phyloP scores from a whole-genome alignment of 2,888 invertebrate genomes.

The Branchipolynoe longqiensis region DNA sequence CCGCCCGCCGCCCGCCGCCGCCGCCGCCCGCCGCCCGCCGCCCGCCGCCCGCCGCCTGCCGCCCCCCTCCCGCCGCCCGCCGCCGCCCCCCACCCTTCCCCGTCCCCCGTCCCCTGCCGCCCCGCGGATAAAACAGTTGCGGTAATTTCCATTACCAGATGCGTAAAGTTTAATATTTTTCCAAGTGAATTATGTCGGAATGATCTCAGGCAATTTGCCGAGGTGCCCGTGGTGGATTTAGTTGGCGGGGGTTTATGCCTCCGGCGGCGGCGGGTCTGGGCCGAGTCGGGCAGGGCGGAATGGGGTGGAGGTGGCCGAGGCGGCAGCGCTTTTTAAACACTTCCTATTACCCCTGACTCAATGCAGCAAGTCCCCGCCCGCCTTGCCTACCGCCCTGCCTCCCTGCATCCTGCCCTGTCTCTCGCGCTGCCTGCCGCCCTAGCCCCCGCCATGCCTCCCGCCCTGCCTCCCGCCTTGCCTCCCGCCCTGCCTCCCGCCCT shows the following conservation, averaged over 20 bases:
- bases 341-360: not conserved
- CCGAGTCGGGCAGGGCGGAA: too few relatives aligned
- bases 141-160: slow-evolving; percentile 61
- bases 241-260: too few relatives aligned
- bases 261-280: too few relatives aligned
- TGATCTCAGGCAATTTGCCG: slow-evolving; percentile 58
- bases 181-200: slow-evolving; percentile 57
- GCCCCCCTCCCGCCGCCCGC: not conserved
- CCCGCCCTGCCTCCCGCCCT: not conserved
- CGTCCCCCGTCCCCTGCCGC: too few relatives aligned
- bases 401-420: too few relatives aligned
- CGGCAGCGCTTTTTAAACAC: slow-evolving; percentile 50
- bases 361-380: not conserved
- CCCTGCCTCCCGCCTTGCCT: not conserved
- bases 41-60: slow-evolving; percentile 41
- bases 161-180: slow-evolving; percentile 60
- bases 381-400: not conserved
- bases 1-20: not conserved
- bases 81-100: not conserved
- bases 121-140: not conserved
- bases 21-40: not conserved
- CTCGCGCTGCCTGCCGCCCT: too few relatives aligned
- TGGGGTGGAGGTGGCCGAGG: not conserved
- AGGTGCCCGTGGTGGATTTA: slow-evolving; percentile 23
- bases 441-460: slow-evolving; percentile 10